A percentile compares a stretch with the other conserved stretches of the same genome.
Conservation (phyloP, 2,888 invertebrate genomes). For the Homarus gammarus region DNA sequence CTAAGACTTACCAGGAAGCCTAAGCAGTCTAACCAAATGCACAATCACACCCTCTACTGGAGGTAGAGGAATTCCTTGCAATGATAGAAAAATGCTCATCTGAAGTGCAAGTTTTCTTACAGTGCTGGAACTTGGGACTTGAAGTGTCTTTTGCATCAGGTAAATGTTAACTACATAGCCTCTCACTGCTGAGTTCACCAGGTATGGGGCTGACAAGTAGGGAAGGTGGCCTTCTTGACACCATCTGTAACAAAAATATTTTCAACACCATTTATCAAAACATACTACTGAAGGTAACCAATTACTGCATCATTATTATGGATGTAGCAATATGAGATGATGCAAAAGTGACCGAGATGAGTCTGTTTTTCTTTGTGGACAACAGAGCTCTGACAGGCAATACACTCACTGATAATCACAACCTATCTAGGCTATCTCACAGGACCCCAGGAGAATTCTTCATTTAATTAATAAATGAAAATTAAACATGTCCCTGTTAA, state of each 20-base stretch:
- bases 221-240: conserved; percentile 13
- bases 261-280: too few species aligned
- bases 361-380: too few species aligned
- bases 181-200: background rate
- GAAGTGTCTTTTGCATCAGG: background rate
- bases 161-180: background rate
- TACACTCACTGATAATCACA: too few species aligned
- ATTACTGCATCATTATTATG: too few species aligned
- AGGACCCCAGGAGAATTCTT: too few species aligned
- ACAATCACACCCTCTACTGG: background rate
- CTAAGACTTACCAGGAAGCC: background rate
- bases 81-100: background rate
- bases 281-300: too few species aligned
- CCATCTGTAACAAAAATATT: background rate
- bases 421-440: too few species aligned
- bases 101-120: background rate
- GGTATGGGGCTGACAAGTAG: background rate
- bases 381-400: too few species aligned
- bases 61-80: background rate
- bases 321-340: too few species aligned
- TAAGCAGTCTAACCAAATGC: background rate
- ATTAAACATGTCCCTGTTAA: too few species aligned
- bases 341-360: too few species aligned
- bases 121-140: background rate
- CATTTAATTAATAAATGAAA: too few species aligned